Conservation (phyloP, 2,113 vertebrate genomes). For the Cranoglanis bouderius region DNA sequence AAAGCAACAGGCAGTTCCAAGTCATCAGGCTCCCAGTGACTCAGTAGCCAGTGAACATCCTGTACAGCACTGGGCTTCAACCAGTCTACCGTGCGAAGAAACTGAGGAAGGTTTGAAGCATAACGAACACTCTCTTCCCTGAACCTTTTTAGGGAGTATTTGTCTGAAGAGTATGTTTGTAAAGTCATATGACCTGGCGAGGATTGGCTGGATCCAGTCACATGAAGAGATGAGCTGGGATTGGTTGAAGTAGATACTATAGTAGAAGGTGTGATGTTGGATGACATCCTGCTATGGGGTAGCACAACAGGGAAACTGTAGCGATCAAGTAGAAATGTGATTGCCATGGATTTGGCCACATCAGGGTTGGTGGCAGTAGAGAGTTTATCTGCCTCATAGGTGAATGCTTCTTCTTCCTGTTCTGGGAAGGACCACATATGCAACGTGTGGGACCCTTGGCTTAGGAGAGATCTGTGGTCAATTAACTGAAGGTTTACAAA, state of each 20-base stretch:
- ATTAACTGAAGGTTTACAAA: slow-evolving; percentile 79
- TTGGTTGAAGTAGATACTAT: slow-evolving; percentile 18
- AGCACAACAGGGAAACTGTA: slow-evolving; percentile 77
- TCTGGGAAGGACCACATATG: slow-evolving; percentile 75
- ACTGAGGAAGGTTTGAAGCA: slow-evolving; percentile 68
- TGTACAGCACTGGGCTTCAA: slow-evolving; percentile 65
- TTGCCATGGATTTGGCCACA: slow-evolving; percentile 69
- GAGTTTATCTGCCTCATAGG: slow-evolving; percentile 74
- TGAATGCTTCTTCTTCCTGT: slow-evolving; percentile 66
- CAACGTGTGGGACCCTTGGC: slow-evolving; percentile 71
- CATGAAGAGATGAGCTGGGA: background rate
- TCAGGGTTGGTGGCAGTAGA: slow-evolving; percentile 76
- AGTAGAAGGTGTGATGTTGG: slow-evolving; percentile 18
- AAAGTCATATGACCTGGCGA: background rate
- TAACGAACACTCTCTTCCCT: slow-evolving; percentile 67
- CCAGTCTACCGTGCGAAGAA: slow-evolving; percentile 72
- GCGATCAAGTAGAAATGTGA: slow-evolving; percentile 73
- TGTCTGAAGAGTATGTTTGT: slow-evolving; percentile 34
- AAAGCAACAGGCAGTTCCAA: slow-evolving; percentile 74
- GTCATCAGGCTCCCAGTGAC: slow-evolving; percentile 64
- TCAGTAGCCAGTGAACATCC: slow-evolving; percentile 74
- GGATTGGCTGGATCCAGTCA: background rate
- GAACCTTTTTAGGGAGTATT: slow-evolving; percentile 56
- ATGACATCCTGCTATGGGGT: slow-evolving; percentile 56
- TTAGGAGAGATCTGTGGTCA: slow-evolving; percentile 76